Evolutionary conservation across 2,797 vertebrate genomes (phyloP).

Genomic region (Eospalax fontanierii): DNA sequence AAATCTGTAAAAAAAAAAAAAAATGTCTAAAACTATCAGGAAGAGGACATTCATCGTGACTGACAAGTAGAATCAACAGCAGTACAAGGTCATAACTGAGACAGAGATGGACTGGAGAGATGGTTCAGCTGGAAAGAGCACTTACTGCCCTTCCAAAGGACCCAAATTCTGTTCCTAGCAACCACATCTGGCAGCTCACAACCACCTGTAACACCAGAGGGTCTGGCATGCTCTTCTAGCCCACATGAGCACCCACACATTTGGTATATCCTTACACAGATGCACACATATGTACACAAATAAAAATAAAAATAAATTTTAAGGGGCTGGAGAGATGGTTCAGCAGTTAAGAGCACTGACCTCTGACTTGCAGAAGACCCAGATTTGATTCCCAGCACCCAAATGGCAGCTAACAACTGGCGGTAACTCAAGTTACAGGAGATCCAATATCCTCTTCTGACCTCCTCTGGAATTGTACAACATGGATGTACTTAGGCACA

Average conservation of each 20-base stretch:
- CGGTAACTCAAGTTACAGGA: too few relatives aligned
- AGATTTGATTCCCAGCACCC: too few relatives aligned
- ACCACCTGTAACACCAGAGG: not conserved
- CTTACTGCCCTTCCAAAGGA: too few relatives aligned
- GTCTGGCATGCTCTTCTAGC: not conserved
- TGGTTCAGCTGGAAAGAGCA: not conserved
- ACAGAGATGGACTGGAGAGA: not conserved
- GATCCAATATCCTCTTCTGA: too few relatives aligned
- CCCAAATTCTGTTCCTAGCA: not conserved
- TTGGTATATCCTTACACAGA: not conserved
- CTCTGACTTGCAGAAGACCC: too few relatives aligned
- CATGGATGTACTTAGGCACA: too few relatives aligned
- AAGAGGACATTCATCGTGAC: not conserved
- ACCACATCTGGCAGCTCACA: not conserved
- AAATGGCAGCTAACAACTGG: too few relatives aligned
- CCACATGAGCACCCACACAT: not conserved
- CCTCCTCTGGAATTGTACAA: too few relatives aligned
- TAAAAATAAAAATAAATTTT: not conserved
- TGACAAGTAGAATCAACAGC: not conserved
- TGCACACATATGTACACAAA: not conserved
- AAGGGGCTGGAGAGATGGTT: too few relatives aligned
- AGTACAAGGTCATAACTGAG: conserved; percentile 29
- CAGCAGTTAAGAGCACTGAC: too few relatives aligned
- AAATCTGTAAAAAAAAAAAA: not conserved
- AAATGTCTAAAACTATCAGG: not conserved